Evolutionary conservation across 37 sponge, comb jelly and placozoan species (phyloP).

Genomic region (Crambe crambe): DNA sequence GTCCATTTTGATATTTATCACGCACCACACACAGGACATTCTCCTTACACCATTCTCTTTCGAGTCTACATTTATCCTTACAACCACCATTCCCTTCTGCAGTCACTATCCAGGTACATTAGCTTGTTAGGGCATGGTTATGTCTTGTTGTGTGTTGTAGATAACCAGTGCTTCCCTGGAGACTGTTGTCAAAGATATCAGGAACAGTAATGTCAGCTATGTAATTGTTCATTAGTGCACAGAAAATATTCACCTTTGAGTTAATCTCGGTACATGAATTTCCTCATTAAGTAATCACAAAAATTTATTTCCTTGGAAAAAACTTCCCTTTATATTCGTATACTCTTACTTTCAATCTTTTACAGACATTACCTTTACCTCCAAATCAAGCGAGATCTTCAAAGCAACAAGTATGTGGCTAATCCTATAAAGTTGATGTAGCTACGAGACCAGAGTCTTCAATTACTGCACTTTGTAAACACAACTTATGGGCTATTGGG

Average conservation of each 20-base stretch:
- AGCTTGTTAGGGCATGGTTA: neutral
- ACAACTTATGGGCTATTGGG: too few species aligned
- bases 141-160: too few species aligned
- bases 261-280: neutral
- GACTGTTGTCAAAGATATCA: too few species aligned
- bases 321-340: neutral
- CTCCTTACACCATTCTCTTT: slow-evolving; percentile 30
- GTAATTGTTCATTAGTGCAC: too few species aligned
- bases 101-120: slow-evolving; percentile 23
- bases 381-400: slow-evolving; percentile 62
- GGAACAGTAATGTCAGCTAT: too few species aligned
- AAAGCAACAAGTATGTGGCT: slow-evolving; percentile 39
- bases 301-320: neutral
- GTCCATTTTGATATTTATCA: too few species aligned
- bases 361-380: slow-evolving; percentile 52
- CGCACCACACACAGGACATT: slow-evolving; percentile 36
- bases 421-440: too few species aligned
- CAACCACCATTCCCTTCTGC: slow-evolving; percentile 32
- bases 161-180: too few species aligned
- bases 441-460: too few species aligned
- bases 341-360: neutral
- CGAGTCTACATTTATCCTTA: slow-evolving; percentile 33
- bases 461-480: neutral
- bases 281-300: too few species aligned
- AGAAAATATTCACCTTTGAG: too few species aligned